Conservation (phyloP, 2,797 vertebrate genomes). For the Schizopygopsis malacanthus region DNA sequence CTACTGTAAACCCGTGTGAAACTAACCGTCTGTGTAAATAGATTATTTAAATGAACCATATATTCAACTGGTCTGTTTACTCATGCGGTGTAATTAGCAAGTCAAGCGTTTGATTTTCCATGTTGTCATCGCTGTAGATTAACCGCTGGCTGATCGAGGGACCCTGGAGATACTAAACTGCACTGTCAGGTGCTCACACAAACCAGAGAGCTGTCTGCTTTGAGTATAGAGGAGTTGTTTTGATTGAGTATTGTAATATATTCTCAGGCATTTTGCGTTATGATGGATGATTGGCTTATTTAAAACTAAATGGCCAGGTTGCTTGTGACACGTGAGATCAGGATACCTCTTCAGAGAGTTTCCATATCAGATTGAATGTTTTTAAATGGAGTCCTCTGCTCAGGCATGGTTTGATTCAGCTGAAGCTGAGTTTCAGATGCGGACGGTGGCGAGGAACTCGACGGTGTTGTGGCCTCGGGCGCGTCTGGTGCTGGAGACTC, state of each 20-base stretch:
- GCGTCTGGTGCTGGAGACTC: slow-evolving; percentile 75
- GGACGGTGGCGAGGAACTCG: slow-evolving; percentile 55
- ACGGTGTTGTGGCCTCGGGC: slow-evolving; percentile 57
- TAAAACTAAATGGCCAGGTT: not conserved
- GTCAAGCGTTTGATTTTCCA: slow-evolving; percentile 61
- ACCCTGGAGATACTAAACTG: slow-evolving; percentile 39
- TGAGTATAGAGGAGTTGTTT: not conserved
- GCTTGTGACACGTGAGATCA: not conserved
- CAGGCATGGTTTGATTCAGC: slow-evolving; percentile 51
- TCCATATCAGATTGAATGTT: not conserved
- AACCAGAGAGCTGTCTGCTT: not conserved
- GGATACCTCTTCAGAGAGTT: not conserved
- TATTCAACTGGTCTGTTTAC: not conserved
- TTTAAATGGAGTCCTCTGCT: slow-evolving; percentile 65
- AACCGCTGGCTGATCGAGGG: slow-evolving; percentile 27
- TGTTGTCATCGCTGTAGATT: slow-evolving; percentile 42
- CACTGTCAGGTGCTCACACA: slow-evolving; percentile 14
- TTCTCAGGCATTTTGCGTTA: not conserved
- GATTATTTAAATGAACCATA: not conserved
- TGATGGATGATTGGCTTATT: not conserved
- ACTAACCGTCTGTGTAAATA: not conserved
- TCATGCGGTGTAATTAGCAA: slow-evolving; percentile 4
- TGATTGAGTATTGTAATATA: not conserved
- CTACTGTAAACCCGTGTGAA: not conserved
- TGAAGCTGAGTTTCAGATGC: slow-evolving; percentile 34